phyloP scores from a whole-genome alignment of 2,888 invertebrate species.

The Eristalinus aeneus region DNA sequence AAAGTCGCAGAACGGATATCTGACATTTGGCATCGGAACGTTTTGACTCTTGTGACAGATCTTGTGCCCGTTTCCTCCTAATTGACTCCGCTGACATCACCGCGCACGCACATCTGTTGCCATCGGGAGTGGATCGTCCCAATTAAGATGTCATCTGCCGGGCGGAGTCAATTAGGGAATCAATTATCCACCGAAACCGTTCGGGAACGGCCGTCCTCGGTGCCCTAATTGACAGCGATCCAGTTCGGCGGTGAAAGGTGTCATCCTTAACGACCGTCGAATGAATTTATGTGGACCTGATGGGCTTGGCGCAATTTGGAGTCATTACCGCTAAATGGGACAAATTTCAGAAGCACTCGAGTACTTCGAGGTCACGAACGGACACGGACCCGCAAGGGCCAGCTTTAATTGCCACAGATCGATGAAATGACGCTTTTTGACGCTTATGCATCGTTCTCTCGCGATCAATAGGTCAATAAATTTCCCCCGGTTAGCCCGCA shows the following conservation, averaged over 20 bases:
- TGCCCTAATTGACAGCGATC: conserved; percentile 11
- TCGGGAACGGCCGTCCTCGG: background rate
- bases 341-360: conserved; percentile 11
- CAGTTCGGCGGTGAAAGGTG: conserved; percentile 23
- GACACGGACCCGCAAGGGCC: background rate
- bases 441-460: conserved; percentile 2
- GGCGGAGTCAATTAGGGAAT: conserved; percentile 23
- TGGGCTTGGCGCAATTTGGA: conserved; percentile 20
- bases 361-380: background rate
- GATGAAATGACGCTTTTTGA: conserved; percentile 13
- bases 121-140: background rate
- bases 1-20: conserved; percentile 16
- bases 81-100: conserved; percentile 8
- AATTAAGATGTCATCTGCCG: conserved; percentile 1
- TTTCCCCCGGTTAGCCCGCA: background rate
- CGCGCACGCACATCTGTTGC: background rate
- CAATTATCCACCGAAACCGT: conserved; percentile 20
- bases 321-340: conserved; percentile 57
- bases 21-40: conserved; percentile 56
- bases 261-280: conserved; percentile 32
- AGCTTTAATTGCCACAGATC: conserved; percentile 4
- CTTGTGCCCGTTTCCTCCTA: background rate
- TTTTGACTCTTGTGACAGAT: conserved; percentile 25
- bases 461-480: conserved; percentile 38
- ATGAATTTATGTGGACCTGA: conserved; percentile 39